phyloP scores from a whole-genome alignment of 1,140 invertebrate species.

The Drosophila willistoni region DNA sequence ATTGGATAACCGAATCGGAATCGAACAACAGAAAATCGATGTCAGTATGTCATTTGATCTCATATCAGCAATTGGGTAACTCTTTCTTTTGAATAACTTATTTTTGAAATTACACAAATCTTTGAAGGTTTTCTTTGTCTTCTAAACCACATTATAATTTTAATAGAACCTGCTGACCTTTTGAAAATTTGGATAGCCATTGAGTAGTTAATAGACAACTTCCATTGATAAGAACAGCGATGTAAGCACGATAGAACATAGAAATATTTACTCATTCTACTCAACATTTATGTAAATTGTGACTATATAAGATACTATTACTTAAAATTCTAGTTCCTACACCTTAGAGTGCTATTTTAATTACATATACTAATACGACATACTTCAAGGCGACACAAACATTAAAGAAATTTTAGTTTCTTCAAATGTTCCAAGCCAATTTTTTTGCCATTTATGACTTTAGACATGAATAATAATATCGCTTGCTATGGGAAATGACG shows the following conservation, averaged over 20 bases:
- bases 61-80: background rate
- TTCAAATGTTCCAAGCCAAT: background rate
- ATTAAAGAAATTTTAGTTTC: background rate
- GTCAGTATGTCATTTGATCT: background rate
- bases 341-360: background rate
- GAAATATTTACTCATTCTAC: too few relatives aligned
- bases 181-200: too few relatives aligned
- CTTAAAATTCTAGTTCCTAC: too few relatives aligned
- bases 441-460: background rate
- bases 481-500: background rate
- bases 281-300: too few relatives aligned
- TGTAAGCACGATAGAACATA: too few relatives aligned
- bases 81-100: background rate
- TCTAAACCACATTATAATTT: too few relatives aligned
- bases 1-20: conserved; percentile 1
- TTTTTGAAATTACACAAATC: too few relatives aligned
- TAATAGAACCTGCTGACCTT: too few relatives aligned
- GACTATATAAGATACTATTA: too few relatives aligned
- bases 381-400: background rate
- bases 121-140: too few relatives aligned
- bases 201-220: too few relatives aligned
- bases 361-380: background rate
- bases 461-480: background rate
- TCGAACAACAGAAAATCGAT: background rate
- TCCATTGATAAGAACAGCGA: too few relatives aligned